Evolutionary conservation across 1,140 invertebrate species (phyloP), one percentile per base, ranked within the genome.

Genomic region (Branchinecta lynchi): DNA sequence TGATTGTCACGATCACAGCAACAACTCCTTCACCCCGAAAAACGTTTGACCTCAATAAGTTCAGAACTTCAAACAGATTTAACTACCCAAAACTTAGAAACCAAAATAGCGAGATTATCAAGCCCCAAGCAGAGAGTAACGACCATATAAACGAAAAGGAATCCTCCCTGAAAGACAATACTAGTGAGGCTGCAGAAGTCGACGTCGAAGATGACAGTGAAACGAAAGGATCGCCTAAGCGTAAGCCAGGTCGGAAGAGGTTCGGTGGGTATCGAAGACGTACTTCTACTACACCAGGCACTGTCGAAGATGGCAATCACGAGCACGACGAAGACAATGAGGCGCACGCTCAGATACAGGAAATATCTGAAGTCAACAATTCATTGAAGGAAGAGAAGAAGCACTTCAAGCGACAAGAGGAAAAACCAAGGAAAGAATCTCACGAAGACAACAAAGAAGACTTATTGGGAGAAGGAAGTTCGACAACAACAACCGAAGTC

Each of bases 341-440:
- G 51, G 17, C 51, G 12, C 51, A 32, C 32, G 32, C 51, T 60
- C 51, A 60, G 17, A 60, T 60, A 60, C 12, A 60, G 17, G 51
- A 60, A 60, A 60, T 60, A 15, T 15, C 17, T 12, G 51, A 60
- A 60, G 51, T 60, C 51, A 20, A 60, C 12, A 60, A 60, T 60
- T 60, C 51, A 15, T 60, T 20, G 51, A 60, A 60, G 51, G 51
- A 60, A 32, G 51, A 60, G 17, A 60, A 60, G 51, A 60, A 12
- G 32, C 32, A 32, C 32, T 32, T 32, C 32, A 32, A 32, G 32
- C 32, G 32, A 32, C 32, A 32, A 32, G 32, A 32, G 32, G 32
- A 32, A 32, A 32, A 32, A 32, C 32, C 32, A 32, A 32, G 32
- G 1, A 32, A 32, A 32, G 32, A 32, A 32, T 32, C 32, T 32